Evolutionary conservation across 2,888 invertebrate genomes (phyloP).

Genomic region (Odontocolon sp.): DNA sequence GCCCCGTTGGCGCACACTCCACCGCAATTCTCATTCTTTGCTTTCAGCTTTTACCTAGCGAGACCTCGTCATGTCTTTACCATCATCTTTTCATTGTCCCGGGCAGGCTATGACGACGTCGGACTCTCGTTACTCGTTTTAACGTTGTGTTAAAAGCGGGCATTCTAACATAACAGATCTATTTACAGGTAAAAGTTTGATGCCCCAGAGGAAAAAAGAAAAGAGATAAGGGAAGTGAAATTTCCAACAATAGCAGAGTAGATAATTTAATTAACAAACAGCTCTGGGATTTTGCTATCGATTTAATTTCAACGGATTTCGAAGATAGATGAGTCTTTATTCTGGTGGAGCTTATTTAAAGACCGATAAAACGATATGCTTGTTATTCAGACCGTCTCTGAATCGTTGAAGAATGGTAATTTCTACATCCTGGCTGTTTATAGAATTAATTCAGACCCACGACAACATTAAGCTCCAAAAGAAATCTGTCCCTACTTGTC

Average conservation of each 20-base stretch:
- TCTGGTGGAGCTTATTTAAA: no score
- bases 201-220: not conserved
- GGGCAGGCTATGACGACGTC: not conserved
- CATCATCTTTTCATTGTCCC: slow-evolving; percentile 53
- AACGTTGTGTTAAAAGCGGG: slow-evolving; percentile 14
- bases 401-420: no score
- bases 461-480: no score
- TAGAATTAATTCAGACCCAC: no score
- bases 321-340: no score
- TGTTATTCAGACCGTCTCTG: no score
- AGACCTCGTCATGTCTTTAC: slow-evolving; percentile 49
- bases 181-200: slow-evolving; percentile 20
- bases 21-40: slow-evolving; percentile 46
- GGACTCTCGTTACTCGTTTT: slow-evolving; percentile 15
- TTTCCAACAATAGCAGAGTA: not conserved
- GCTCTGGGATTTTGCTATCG: not conserved
- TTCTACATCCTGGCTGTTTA: no score
- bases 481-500: no score
- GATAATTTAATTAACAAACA: not conserved
- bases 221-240: not conserved
- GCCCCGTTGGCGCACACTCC: slow-evolving; percentile 22
- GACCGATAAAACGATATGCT: no score
- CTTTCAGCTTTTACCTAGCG: slow-evolving; percentile 52
- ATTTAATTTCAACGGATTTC: not conserved
- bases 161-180: slow-evolving; percentile 15